These are phyloP conservation scores for Rhabdomys dilectus DNA, from an alignment of 2,113 vertebrate species.

Conservation along the genomic window DNA sequence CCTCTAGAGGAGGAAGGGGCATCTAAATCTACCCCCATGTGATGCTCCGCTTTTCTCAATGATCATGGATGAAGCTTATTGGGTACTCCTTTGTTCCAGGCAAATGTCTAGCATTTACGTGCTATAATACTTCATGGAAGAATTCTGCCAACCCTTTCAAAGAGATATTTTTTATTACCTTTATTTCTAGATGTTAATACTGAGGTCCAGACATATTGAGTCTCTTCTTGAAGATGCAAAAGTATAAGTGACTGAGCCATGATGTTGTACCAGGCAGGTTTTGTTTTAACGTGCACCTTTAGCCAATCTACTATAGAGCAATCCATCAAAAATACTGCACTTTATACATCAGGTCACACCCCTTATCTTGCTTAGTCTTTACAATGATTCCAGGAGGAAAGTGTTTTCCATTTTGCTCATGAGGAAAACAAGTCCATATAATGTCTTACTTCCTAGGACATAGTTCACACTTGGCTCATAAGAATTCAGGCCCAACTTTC, in stretches of 20 bases:
- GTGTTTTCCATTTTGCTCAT: neutral
- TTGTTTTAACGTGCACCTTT: neutral
- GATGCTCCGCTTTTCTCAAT: neutral
- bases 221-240: neutral
- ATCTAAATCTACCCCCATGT: neutral
- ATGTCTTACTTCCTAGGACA: neutral
- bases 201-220: neutral
- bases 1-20: too few species aligned
- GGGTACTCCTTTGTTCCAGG: neutral
- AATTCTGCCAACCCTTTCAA: neutral
- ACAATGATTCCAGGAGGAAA: neutral
- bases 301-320: neutral
- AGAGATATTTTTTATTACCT: neutral
- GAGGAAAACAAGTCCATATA: neutral
- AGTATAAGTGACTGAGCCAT: neutral
- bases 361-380: neutral
- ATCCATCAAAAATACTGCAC: neutral
- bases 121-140: neutral
- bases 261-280: neutral
- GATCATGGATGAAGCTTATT: neutral
- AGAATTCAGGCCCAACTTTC: constrained; percentile 26
- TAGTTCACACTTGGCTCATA: neutral
- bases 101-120: neutral
- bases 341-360: neutral
- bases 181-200: neutral